These are phyloP conservation scores for Oegoconia quadripuncta DNA, from an alignment of 2,888 invertebrate genomes.

Conservation along the genomic window DNA sequence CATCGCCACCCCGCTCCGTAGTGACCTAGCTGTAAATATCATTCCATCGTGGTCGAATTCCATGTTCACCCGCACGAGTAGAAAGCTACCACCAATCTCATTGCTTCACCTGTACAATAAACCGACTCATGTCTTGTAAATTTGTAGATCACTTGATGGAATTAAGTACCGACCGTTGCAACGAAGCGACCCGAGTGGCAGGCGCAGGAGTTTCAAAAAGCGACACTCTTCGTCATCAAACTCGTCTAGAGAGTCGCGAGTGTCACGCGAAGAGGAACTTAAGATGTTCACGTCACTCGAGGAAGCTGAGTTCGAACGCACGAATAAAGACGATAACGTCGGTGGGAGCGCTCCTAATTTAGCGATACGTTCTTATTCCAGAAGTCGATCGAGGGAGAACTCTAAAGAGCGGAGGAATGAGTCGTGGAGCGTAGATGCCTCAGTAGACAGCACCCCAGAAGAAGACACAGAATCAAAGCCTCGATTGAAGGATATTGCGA, in stretches of 20 bases:
- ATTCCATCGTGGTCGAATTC: constrained; percentile 17
- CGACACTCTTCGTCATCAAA: constrained; percentile 80
- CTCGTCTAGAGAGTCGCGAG: constrained; percentile 79
- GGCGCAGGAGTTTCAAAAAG: constrained; percentile 80
- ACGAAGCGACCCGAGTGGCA: constrained; percentile 81
- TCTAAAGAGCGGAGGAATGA: constrained; percentile 51
- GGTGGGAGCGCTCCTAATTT: constrained; percentile 71
- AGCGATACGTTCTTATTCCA: constrained; percentile 74
- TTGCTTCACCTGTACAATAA: constrained; percentile 58
- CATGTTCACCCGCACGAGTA: constrained; percentile 49
- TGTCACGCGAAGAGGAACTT: constrained; percentile 81
- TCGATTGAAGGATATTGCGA: constrained; percentile 47
- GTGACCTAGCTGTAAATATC: constrained; percentile 52
- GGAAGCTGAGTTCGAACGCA: constrained; percentile 77
- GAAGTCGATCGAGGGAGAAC: constrained; percentile 72
- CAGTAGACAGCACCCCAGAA: constrained; percentile 44
- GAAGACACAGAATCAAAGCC: constrained; percentile 35
- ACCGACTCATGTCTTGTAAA: constrained; percentile 59
- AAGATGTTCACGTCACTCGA: constrained; percentile 82
- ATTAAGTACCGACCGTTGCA: constrained; percentile 80
- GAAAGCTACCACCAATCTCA: constrained; percentile 37
- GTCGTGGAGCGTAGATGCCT: constrained; percentile 47
- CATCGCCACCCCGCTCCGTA: constrained; percentile 45
- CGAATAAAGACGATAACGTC: constrained; percentile 40
- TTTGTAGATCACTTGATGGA: constrained; percentile 82